Base-by-base conservation (phyloP, 2,113 vertebrate species). In the Tetrao urogallus region DNA sequence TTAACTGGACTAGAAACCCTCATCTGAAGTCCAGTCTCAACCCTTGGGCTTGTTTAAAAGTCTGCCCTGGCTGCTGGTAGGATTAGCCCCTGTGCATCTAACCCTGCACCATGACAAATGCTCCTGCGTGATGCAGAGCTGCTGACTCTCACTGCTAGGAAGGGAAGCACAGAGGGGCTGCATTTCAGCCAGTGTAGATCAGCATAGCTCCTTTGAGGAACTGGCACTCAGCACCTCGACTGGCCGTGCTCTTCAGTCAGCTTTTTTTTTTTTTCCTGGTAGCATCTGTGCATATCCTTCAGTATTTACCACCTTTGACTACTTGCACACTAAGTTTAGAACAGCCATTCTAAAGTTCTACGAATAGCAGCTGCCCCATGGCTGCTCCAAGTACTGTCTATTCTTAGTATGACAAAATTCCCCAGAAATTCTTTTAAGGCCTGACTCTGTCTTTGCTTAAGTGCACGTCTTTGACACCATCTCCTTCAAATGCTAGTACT, bases 391-490 rank as follows among this genome's bases (percentile, higher is more conserved):
- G 86, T 32, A 40, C 74, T 0, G 0, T 81, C 95, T 96, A 93
- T 96, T 96, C 90, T 96, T 94, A 93, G 93, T 27, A 69, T 47
- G 57, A 83, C 58, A 58, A 86, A 82, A 94, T 96, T 92, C 90
- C 36, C 45, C 25, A 40, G 56, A 52, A 58, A 94, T 94, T 94
- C 85, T 90, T 95, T 52, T 8, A 61, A 50, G 40, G 83, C 79
- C 72, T 78, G 83, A 76, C 80, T 89, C 69, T 76, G 61, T 65
- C 79, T 95, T 90, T 80, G 85, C 82, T 52, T 42, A 54, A 92
- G 67, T 90, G 64, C n/a, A 6, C 45, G 86, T 67, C 75, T 90
- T 4, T 80, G 95, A 95, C 67, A 89, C 89, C 66, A 28, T 32
- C 56, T 77, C 69, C 30, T 40, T 92, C 67, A 79, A 86, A 5